Evolutionary conservation across 2,797 vertebrate genomes (phyloP).

Genomic region (Argya squamiceps): DNA sequence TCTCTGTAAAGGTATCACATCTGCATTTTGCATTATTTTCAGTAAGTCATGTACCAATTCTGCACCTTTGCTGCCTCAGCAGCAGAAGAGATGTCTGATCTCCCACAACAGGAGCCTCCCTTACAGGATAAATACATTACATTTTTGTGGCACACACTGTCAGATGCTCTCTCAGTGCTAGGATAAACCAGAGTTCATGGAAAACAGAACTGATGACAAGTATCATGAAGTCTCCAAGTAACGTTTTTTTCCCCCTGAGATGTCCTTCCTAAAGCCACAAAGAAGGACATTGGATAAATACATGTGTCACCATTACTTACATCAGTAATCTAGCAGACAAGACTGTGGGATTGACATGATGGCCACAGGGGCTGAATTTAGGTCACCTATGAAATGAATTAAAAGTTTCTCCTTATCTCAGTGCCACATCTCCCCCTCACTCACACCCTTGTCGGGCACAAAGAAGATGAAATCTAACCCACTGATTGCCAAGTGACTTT

Average conservation of each 20-base stretch:
- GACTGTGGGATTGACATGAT: background rate
- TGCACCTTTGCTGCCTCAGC: background rate
- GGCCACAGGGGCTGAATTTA: constrained; percentile 46
- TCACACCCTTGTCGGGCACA: background rate
- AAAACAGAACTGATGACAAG: background rate
- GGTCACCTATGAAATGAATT: constrained; percentile 32
- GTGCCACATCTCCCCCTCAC: background rate
- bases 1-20: background rate
- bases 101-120: background rate
- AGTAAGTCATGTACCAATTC: background rate
- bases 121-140: background rate
- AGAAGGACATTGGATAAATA: background rate
- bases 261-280: constrained; percentile 24
- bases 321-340: constrained; percentile 11
- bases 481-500: background rate
- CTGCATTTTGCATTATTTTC: background rate
- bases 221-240: background rate
- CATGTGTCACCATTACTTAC: background rate
- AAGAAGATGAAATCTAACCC: background rate
- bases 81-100: background rate
- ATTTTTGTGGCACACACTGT: background rate
- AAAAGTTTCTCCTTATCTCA: constrained; percentile 39
- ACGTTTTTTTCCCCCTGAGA: fast-evolving
- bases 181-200: background rate
- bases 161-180: background rate